Base-by-base conservation (phyloP, 92 coral and sea anemone species). In the Pocillopora meandrina region DNA sequence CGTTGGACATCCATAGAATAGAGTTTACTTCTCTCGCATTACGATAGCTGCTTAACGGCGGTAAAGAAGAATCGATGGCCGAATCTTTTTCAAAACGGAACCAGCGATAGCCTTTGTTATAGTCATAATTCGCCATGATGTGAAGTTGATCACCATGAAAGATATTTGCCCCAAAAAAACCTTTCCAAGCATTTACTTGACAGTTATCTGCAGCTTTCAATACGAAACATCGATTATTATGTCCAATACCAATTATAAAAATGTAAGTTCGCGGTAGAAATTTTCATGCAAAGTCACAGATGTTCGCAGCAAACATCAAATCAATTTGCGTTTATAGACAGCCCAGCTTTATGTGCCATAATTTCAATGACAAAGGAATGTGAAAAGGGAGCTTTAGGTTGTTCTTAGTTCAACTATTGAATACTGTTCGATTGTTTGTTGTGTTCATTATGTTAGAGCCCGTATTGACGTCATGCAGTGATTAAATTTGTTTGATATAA, bases 21-120 rank as follows among this genome's bases (percentile, higher is more conserved):
- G 94, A 78, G 10, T 78, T 85, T 0, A 65, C 52, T 73, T 93
- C 89, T 61, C 96, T 81, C 31, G 79, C 57, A 20, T 84, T 75
- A 35, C 91, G 86, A 74, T 93, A 93, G 70, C 90, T 90, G 35
- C 77, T 56, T 18, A 93, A 76, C n/a, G 90, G 79, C 10, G 96
- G 93, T 9, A 78, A 89, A 20, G 86, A 72, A 2, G 61, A 66
- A 62, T 93, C 96, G 26, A 93, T 93, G 56, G 86, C 73, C 49
- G 86, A 33, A 75, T 93, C 86, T 59, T 93, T 93, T 70, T 85
- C 86, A 64, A 93, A 93, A 62, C 85, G 91, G 72, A 86, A 93
- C 66, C 94, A 91, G 17, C 96, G 94, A 72, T 90, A 93, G 3
- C 96, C 96, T 64, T 88, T 90, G 87, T 90, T 93, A 76, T 88